Base-by-base conservation (phyloP, 2,113 vertebrate species). In the Otus sunia region DNA sequence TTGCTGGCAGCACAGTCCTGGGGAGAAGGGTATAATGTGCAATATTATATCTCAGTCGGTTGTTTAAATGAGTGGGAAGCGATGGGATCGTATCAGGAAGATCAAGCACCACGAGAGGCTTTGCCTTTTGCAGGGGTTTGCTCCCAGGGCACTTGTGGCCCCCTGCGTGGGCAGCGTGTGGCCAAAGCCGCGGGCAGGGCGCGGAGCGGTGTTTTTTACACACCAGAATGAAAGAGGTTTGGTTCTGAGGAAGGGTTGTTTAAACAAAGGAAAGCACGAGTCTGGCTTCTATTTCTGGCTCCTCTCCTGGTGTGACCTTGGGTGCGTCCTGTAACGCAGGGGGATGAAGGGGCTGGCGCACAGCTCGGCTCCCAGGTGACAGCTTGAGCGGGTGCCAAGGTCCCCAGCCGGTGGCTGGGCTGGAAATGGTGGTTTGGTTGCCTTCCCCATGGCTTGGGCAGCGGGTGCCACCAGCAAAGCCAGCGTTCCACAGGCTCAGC, bases 201-300 rank as follows among this genome's bases (percentile, higher is more conserved):
- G 10, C 0, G 0, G 78, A 66, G 75, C 4, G 2, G 64, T 55
- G 22, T 62, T 94, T 32, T 53, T 50, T 71, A 12, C 11, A 2
- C 45, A 1, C 64, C 29, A 1, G 2, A 74, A 80, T 32, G 72
- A 55, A 74, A 67, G 67, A 92, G 73, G 84, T 53, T 94, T 72
- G 29, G 85, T 96, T 92, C 69, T 52, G 80, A 69, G 84, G 74
- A 88, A 82, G 82, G 63, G 25, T 34, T 66, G 71, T 64, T 93
- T 34, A 62, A 94, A 93, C 94, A 94, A 95, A 96, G 81, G 77
- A 22, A 59, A 73, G 87, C 71, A 45, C 74, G 62, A 96, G 68
- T 69, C 52, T 30, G 69, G 56, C 62, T 91, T 91, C 96, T 97
- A 86, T 96, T 96, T 96, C 90, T 96, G 93, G 52, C 90, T 93